phyloP scores from a whole-genome alignment of 2,113 vertebrate species.

The Nanorana parkeri region DNA sequence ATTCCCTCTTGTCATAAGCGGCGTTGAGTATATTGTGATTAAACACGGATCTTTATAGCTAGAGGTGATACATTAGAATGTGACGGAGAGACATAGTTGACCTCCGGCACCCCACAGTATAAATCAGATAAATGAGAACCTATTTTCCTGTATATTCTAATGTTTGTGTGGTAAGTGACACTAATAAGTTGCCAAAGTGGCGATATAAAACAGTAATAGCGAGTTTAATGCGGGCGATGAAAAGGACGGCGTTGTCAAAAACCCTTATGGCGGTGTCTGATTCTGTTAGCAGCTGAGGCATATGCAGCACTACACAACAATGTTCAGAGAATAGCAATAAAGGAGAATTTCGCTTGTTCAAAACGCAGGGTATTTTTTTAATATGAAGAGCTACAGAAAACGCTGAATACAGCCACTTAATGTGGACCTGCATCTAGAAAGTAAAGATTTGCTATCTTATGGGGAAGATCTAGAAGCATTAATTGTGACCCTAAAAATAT shows the following conservation, averaged over 20 bases:
- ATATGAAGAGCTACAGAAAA: too few species aligned
- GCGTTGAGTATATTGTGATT: slow-evolving; percentile 12
- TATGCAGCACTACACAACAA: neutral
- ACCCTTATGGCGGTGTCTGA: slow-evolving; percentile 15
- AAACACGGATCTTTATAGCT: slow-evolving; percentile 55
- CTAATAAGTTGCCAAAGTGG: slow-evolving; percentile 48
- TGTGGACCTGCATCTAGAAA: too few species aligned
- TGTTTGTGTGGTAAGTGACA: slow-evolving; percentile 55
- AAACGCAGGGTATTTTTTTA: too few species aligned
- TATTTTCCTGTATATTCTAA: slow-evolving; percentile 56
- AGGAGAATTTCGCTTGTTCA: too few species aligned
- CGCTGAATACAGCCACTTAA: too few species aligned
- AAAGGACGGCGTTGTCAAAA: slow-evolving; percentile 28
- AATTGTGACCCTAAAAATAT: too few species aligned
- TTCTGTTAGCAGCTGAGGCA: slow-evolving; percentile 10
- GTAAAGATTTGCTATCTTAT: too few species aligned
- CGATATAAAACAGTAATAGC: slow-evolving; percentile 50
- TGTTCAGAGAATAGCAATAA: too few species aligned
- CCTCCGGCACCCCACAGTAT: slow-evolving; percentile 45
- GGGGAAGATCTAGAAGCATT: too few species aligned
- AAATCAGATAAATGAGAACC: slow-evolving; percentile 55
- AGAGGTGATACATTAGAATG: slow-evolving; percentile 56
- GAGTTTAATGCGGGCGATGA: slow-evolving; percentile 32
- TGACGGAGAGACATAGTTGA: slow-evolving; percentile 43
- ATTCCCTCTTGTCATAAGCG: slow-evolving; percentile 56